phyloP scores from a whole-genome alignment of 2,113 vertebrate genomes.

The Nymphicus hollandicus region DNA sequence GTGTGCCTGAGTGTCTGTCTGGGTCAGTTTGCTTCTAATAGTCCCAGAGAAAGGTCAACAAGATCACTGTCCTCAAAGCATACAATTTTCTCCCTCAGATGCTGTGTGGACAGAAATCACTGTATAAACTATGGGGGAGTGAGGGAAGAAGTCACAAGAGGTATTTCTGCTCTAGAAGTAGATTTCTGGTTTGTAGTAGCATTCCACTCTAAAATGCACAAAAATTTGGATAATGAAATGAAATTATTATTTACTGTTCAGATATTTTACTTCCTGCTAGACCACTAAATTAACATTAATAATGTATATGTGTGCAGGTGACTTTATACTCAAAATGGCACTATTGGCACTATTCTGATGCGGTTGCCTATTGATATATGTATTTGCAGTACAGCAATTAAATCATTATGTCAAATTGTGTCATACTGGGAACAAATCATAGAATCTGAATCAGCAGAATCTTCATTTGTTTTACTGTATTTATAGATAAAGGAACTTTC shows the following conservation, averaged over 20 bases:
- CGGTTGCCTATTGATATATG: background rate
- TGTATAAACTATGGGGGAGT: background rate
- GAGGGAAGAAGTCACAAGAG: background rate
- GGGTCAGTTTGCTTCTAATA: background rate
- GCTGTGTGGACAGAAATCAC: background rate
- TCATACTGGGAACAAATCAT: background rate
- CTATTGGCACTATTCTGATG: background rate
- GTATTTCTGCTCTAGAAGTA: background rate
- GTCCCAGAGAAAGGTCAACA: background rate
- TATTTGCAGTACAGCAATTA: background rate
- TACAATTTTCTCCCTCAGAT: background rate
- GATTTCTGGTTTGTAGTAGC: background rate
- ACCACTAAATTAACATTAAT: background rate
- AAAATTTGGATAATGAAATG: background rate
- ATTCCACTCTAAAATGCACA: background rate
- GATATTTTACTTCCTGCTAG: background rate
- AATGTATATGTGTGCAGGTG: background rate
- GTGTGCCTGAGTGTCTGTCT: fast-evolving
- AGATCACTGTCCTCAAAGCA: background rate
- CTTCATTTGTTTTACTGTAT: background rate
- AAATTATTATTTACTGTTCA: background rate
- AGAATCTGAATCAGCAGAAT: background rate
- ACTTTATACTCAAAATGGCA: background rate
- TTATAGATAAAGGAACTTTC: background rate
- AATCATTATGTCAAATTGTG: background rate